These are phyloP conservation scores for Muscicapa adusta DNA, from an alignment of 2,113 vertebrate genomes.

Conservation along the genomic window DNA sequence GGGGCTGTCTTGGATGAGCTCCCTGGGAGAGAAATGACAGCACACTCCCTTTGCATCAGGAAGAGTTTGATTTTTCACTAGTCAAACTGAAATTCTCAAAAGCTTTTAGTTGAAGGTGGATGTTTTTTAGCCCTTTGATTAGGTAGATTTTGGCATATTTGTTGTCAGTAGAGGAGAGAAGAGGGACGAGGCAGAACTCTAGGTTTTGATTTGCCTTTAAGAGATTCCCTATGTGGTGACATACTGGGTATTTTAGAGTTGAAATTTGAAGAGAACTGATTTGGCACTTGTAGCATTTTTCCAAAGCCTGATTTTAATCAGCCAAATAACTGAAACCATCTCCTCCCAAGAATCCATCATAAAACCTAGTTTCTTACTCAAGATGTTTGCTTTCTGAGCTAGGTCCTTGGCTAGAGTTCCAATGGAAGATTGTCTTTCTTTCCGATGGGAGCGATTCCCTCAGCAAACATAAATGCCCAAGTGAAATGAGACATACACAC, in stretches of 20 bases:
- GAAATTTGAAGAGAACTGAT: not conserved
- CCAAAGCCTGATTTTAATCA: slow-evolving; percentile 49
- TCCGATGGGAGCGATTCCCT: not conserved
- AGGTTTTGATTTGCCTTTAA: not conserved
- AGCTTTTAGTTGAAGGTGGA: not conserved
- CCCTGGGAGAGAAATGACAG: not conserved
- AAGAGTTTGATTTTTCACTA: not conserved
- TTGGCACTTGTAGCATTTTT: slow-evolving; percentile 32
- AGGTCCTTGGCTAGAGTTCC: slow-evolving; percentile 23
- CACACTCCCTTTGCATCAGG: not conserved
- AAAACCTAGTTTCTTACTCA: slow-evolving; percentile 39
- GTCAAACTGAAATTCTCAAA: not conserved
- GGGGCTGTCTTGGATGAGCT: not conserved
- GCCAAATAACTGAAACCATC: slow-evolving; percentile 45
- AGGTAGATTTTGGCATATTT: not conserved
- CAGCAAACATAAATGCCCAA: not conserved
- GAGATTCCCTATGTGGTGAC: not conserved
- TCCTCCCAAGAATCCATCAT: slow-evolving; percentile 42
- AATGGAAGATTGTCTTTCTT: not conserved
- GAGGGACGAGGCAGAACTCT: not conserved
- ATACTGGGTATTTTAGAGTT: not conserved
- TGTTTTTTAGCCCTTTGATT: not conserved
- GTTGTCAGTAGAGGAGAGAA: not conserved
- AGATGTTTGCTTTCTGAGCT: slow-evolving; percentile 45
- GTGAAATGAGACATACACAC: not conserved